phyloP scores from a whole-genome alignment of 2,797 vertebrate genomes.

The Sternarchorhynchus goeldii region DNA sequence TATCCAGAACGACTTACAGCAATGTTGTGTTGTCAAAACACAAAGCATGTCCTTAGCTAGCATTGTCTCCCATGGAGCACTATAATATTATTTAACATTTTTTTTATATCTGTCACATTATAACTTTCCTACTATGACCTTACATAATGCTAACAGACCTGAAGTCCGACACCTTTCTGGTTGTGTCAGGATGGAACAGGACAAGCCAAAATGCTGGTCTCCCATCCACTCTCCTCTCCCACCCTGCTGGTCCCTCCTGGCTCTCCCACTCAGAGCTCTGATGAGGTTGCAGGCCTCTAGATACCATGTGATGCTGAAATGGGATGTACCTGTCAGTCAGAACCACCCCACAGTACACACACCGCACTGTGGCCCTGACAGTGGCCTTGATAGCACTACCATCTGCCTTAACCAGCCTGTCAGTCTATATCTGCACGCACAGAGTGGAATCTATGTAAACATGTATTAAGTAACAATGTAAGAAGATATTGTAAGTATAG shows the following conservation, averaged over 20 bases:
- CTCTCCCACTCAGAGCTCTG: background rate
- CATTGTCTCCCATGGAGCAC: no score
- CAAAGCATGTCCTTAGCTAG: no score
- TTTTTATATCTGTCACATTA: background rate
- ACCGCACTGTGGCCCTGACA: background rate
- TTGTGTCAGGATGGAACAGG: background rate
- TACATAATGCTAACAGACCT: slow-evolving; percentile 25
- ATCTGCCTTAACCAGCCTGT: background rate
- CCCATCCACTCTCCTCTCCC: background rate
- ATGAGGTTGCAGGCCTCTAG: slow-evolving; percentile 12
- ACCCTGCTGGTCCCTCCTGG: no score
- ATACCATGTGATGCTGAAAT: slow-evolving; percentile 25
- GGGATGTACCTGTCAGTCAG: slow-evolving; percentile 9
- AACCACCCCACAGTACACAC: background rate
- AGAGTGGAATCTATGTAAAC: background rate
- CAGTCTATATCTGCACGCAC: background rate
- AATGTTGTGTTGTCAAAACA: no score
- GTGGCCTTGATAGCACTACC: slow-evolving; percentile 14
- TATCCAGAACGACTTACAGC: no score
- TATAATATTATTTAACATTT: slow-evolving; percentile 9
- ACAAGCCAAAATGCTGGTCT: background rate
- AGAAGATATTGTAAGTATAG: background rate
- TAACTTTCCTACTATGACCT: slow-evolving; percentile 1
- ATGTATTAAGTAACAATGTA: slow-evolving; percentile 24
- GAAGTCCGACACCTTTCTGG: background rate